Conservation (phyloP, 1,140 invertebrate genomes). For the Pseudomyrmex concolor region DNA sequence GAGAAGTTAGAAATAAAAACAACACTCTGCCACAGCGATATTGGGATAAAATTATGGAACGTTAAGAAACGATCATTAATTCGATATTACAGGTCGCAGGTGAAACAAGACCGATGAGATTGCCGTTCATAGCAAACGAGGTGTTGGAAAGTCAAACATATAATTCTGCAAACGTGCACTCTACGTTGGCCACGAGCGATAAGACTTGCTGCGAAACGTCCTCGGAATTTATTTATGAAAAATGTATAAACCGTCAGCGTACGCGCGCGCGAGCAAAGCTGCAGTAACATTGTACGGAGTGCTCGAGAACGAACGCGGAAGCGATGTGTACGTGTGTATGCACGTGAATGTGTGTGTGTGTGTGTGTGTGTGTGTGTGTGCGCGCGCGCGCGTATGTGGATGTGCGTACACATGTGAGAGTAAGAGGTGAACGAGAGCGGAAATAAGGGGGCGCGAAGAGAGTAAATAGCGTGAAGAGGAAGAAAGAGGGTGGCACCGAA, state of each 20-base stretch:
- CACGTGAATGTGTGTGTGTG: not conserved
- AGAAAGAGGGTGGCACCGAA: conserved; percentile 50
- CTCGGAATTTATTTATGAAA: conserved; percentile 75
- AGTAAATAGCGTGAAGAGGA: conserved; percentile 5
- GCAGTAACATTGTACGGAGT: conserved; percentile 60
- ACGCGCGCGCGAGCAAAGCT: conserved; percentile 30
- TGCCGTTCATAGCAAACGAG: not conserved
- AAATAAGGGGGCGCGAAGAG: conserved; percentile 27
- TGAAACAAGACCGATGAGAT: not conserved
- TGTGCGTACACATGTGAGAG: not conserved
- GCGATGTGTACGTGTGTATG: conserved; percentile 33
- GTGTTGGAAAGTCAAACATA: conserved; percentile 5
- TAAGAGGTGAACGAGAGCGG: not conserved
- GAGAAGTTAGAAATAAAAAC: not conserved
- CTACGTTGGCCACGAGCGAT: not conserved
- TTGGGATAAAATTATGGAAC: too few relatives aligned
- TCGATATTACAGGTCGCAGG: not conserved
- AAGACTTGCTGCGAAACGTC: conserved; percentile 37
- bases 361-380: not conserved
- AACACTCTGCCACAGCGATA: not conserved
- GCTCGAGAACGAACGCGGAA: conserved; percentile 36
- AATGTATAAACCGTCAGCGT: conserved; percentile 63
- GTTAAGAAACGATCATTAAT: not conserved
- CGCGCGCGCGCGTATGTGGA: too few relatives aligned
- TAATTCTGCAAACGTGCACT: conserved; percentile 33